These are phyloP conservation scores for Gallinago solitaria DNA, from an alignment of 2,797 vertebrate genomes.

Conservation along the genomic window DNA sequence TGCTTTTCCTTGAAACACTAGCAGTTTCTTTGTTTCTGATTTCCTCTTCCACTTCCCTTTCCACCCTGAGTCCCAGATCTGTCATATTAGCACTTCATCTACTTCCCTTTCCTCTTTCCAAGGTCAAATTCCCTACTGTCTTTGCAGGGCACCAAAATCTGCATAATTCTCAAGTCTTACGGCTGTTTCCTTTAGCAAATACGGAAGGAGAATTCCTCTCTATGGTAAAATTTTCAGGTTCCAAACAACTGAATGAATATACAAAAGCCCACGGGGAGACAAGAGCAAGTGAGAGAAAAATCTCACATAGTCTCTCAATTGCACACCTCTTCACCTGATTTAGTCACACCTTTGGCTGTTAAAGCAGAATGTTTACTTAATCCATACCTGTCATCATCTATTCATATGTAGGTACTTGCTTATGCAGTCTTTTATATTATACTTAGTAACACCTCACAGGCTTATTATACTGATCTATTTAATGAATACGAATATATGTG, in stretches of 20 bases:
- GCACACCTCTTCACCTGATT: not conserved
- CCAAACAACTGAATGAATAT: not conserved
- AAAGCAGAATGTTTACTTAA: not conserved
- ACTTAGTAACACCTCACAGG: not conserved
- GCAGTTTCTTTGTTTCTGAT: not conserved
- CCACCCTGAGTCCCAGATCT: not conserved
- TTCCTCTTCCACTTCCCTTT: not conserved
- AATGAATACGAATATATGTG: not conserved
- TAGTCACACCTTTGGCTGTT: not conserved
- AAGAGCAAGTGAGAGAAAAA: not conserved
- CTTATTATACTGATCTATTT: not conserved
- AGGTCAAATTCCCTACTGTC: not conserved
- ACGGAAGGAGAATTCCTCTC: not conserved
- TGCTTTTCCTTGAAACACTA: not conserved
- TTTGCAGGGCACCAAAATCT: not conserved
- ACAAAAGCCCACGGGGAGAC: not conserved
- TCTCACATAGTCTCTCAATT: not conserved
- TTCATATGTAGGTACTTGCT: not conserved
- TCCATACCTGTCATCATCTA: not conserved
- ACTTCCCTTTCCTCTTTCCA: not conserved
- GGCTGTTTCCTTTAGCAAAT: not conserved
- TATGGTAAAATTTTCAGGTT: not conserved
- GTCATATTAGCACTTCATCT: not conserved
- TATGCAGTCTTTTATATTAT: not conserved
- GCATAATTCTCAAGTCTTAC: not conserved